These are phyloP conservation scores for Apis cerana DNA, from an alignment of 1,140 invertebrate species.

Conservation along the genomic window DNA sequence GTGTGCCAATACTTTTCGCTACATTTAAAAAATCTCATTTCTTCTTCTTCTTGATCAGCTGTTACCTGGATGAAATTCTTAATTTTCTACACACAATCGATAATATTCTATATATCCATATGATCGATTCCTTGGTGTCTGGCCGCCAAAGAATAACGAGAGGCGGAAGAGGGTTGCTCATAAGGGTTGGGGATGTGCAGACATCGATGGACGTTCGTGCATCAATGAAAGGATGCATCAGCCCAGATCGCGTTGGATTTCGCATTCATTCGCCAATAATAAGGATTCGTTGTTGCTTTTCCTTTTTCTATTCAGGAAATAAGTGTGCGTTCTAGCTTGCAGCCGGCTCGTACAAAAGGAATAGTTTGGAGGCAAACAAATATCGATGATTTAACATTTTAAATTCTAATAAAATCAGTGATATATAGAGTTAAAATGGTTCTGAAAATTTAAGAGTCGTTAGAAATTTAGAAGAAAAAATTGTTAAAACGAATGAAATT, in stretches of 20 bases:
- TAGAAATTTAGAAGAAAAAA: background rate
- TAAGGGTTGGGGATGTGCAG: background rate
- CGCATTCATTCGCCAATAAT: constrained; percentile 50
- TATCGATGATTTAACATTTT: constrained; percentile 4
- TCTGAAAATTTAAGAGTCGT: background rate
- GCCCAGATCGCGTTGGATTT: constrained; percentile 46
- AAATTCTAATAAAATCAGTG: background rate
- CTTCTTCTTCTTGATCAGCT: background rate
- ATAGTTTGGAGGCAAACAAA: background rate
- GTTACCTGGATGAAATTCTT: background rate
- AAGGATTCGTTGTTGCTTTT: constrained; percentile 42
- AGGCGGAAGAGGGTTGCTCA: background rate
- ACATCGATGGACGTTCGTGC: constrained; percentile 23
- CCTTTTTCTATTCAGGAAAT: constrained; percentile 39
- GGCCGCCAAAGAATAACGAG: constrained; percentile 13
- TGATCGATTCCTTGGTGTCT: constrained; percentile 22
- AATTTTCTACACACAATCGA: background rate
- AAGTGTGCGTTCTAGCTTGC: constrained; percentile 18
- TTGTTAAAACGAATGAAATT: no score
- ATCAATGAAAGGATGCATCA: constrained; percentile 53
- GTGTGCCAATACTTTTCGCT: no score
- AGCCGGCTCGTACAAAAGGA: constrained; percentile 13
- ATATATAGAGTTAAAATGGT: background rate
- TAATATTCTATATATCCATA: background rate
- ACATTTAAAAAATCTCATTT: no score